Evolutionary conservation across 2,797 vertebrate genomes (phyloP).

Genomic region (Labroides dimidiatus): DNA sequence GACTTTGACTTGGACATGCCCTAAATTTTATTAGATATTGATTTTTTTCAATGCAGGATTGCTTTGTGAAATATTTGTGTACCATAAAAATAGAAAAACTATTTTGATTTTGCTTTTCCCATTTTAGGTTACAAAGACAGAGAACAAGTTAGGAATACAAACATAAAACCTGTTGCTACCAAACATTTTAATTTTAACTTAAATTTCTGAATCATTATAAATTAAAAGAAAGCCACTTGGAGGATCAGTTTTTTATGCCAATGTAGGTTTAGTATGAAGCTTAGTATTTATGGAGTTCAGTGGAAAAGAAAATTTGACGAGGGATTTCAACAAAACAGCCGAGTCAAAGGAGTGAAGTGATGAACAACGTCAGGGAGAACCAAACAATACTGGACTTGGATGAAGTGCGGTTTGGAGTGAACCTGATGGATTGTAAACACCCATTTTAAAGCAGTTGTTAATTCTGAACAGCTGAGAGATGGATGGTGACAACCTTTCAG

Average conservation of each 20-base stretch:
- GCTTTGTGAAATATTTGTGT: slow-evolving; percentile 12
- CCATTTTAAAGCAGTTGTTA: slow-evolving; percentile 14
- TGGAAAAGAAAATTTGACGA: too few relatives aligned
- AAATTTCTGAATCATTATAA: too few relatives aligned
- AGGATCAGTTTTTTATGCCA: too few relatives aligned
- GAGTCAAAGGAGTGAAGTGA: too few relatives aligned
- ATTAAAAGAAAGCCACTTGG: too few relatives aligned
- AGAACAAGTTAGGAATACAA: background rate
- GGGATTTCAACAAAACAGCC: too few relatives aligned
- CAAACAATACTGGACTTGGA: too few relatives aligned
- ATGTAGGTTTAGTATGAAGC: too few relatives aligned
- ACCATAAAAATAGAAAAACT: background rate
- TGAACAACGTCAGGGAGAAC: too few relatives aligned
- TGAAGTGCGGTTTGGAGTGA: slow-evolving; percentile 14
- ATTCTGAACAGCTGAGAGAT: slow-evolving; percentile 24
- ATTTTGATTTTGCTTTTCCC: background rate
- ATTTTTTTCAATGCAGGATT: slow-evolving; percentile 9
- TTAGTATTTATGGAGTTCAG: too few relatives aligned
- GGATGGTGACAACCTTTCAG: slow-evolving; percentile 5
- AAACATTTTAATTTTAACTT: too few relatives aligned
- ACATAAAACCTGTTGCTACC: too few relatives aligned
- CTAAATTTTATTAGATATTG: slow-evolving; percentile 35
- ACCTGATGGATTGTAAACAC: slow-evolving; percentile 11
- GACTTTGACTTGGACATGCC: slow-evolving; percentile 28
- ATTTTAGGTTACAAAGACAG: background rate